Conservation (phyloP, 2,113 vertebrate species). For the Charina bottae region DNA sequence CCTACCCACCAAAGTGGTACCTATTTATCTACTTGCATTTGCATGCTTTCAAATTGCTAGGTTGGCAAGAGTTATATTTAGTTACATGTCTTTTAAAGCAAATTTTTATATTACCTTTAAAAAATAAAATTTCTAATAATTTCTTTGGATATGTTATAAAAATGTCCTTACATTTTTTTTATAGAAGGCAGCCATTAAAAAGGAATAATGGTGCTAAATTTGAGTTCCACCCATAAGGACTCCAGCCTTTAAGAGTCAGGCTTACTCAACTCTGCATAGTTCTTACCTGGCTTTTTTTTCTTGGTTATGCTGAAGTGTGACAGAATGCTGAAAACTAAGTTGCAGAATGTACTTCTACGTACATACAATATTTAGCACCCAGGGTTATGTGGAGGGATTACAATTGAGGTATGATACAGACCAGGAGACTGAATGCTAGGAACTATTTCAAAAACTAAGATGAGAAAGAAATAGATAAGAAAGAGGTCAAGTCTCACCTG, state of each 20-base stretch:
- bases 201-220: not conserved
- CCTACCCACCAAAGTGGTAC: too few species aligned
- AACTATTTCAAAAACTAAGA: not conserved
- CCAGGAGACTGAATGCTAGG: not conserved
- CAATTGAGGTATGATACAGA: not conserved
- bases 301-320: not conserved
- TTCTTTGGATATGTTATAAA: not conserved
- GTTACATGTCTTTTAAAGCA: not conserved
- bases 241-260: not conserved
- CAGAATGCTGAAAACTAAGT: not conserved
- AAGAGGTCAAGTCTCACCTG: not conserved
- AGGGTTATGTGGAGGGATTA: too few species aligned
- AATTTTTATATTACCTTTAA: not conserved
- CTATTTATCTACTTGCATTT: too few species aligned
- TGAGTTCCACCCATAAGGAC: not conserved
- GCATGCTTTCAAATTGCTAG: too few species aligned
- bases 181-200: not conserved
- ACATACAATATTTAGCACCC: not conserved
- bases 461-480: not conserved
- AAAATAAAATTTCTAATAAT: not conserved
- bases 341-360: not conserved
- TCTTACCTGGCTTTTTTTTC: not conserved
- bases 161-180: not conserved
- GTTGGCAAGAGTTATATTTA: too few species aligned
- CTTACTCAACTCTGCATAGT: not conserved